Evolutionary conservation across 2,113 vertebrate species (phyloP).

Genomic region (Ascaphus truei): DNA sequence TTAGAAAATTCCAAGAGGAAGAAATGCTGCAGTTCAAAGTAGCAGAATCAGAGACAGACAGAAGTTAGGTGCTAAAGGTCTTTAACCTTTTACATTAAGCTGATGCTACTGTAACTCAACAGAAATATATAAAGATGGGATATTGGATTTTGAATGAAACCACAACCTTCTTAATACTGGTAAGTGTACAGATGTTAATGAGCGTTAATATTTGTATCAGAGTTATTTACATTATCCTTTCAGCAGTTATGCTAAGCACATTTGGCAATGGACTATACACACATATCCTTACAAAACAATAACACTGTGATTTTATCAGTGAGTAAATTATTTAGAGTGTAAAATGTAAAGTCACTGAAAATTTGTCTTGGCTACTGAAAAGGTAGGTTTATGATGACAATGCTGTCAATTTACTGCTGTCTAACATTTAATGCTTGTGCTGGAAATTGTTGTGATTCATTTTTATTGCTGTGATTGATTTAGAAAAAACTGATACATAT

Average conservation of each 20-base stretch:
- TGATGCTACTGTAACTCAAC: slow-evolving; percentile 27
- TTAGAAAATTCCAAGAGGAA: slow-evolving; percentile 66
- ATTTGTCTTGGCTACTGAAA: neutral
- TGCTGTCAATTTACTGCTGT: neutral
- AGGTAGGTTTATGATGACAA: neutral
- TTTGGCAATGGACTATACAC: neutral
- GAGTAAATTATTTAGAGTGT: no score
- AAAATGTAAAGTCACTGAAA: no score
- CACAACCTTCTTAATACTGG: slow-evolving; percentile 54
- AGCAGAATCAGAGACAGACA: slow-evolving; percentile 23
- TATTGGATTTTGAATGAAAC: slow-evolving; percentile 67
- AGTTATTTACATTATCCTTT: neutral
- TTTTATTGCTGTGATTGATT: no score
- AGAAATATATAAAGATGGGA: slow-evolving; percentile 45
- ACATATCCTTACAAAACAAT: neutral
- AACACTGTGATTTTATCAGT: neutral
- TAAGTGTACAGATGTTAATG: slow-evolving; percentile 59
- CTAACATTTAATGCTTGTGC: neutral
- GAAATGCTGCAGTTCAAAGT: slow-evolving; percentile 39
- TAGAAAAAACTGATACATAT: no score
- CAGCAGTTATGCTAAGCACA: neutral
- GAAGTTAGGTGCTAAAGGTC: slow-evolving; percentile 52
- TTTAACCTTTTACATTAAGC: slow-evolving; percentile 43
- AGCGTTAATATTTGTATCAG: neutral
- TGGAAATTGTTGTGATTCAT: neutral